Conservation (phyloP, 2,113 vertebrate genomes). For the Melanocharis versteri region DNA sequence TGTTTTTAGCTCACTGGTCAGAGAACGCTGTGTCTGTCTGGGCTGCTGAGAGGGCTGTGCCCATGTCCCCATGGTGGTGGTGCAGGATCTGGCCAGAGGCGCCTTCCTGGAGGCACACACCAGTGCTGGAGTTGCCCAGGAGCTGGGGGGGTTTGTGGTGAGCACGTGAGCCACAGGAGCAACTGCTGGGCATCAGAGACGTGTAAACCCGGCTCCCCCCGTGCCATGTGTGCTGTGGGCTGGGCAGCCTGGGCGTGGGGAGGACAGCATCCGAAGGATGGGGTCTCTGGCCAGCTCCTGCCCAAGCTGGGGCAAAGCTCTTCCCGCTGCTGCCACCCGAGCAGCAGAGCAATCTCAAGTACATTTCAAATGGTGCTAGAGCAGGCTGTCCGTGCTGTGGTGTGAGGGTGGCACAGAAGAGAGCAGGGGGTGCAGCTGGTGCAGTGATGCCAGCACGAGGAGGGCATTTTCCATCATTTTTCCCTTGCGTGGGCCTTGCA, state of each 20-base stretch:
- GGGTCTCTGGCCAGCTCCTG: not conserved
- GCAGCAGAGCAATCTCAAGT: not conserved
- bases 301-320: not conserved
- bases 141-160: not conserved
- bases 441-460: fast-evolving
- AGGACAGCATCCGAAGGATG: fast-evolving
- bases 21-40: not conserved
- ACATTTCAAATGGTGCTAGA: not conserved
- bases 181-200: not conserved
- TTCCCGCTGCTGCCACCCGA: not conserved
- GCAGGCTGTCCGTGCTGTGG: not conserved
- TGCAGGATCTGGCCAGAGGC: not conserved
- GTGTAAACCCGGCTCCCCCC: not conserved
- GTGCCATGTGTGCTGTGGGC: fast-evolving
- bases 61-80: fast-evolving
- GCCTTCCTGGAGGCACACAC: fast-evolving
- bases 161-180: not conserved
- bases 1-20: not conserved
- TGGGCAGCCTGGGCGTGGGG: not conserved
- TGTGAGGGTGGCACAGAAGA: not conserved
- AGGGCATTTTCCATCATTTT: not conserved
- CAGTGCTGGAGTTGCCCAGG: not conserved
- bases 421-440: not conserved
- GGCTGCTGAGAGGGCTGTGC: not conserved
- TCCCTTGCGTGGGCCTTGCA: not conserved